Conservation (phyloP, 2,888 invertebrate genomes). For the Iphiclides podalirius region DNA sequence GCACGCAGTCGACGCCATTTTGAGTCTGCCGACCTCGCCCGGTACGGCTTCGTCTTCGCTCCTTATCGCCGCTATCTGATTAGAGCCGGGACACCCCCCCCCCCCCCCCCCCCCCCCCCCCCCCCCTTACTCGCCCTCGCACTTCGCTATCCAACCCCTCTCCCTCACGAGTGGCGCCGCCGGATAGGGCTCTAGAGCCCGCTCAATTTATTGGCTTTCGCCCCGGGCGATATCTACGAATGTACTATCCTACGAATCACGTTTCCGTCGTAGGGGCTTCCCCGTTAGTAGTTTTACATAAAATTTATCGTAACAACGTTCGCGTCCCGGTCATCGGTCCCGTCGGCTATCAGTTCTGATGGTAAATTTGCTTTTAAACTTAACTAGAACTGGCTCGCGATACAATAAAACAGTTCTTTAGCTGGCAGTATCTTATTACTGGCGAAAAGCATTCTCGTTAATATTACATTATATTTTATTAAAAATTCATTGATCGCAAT, state of each 20-base stretch:
- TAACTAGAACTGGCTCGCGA: too few species aligned
- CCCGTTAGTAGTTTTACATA: too few species aligned
- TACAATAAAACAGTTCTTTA: too few species aligned
- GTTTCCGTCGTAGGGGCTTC: neutral
- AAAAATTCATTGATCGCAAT: too few species aligned
- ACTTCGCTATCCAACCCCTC: too few species aligned
- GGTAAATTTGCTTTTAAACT: too few species aligned
- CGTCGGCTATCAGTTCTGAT: too few species aligned
- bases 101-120: neutral
- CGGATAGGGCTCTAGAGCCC: neutral
- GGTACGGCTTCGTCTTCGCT: slow-evolving; percentile 32
- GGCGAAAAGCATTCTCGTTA: too few species aligned
- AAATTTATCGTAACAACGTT: too few species aligned
- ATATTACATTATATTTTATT: too few species aligned
- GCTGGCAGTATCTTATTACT: too few species aligned
- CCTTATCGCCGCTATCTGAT: slow-evolving; percentile 29
- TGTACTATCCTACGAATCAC: neutral
- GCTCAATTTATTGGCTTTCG: slow-evolving; percentile 7
- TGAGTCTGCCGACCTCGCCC: slow-evolving; percentile 57
- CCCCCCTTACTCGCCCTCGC: neutral
- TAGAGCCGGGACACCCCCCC: slow-evolving; percentile 22
- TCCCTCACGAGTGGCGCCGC: neutral
- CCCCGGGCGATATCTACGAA: neutral
- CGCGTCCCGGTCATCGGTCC: too few species aligned
- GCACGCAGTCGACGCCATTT: slow-evolving; percentile 45